phyloP scores from a whole-genome alignment of 2,797 vertebrate species.

The Triplophysa bombifrons region DNA sequence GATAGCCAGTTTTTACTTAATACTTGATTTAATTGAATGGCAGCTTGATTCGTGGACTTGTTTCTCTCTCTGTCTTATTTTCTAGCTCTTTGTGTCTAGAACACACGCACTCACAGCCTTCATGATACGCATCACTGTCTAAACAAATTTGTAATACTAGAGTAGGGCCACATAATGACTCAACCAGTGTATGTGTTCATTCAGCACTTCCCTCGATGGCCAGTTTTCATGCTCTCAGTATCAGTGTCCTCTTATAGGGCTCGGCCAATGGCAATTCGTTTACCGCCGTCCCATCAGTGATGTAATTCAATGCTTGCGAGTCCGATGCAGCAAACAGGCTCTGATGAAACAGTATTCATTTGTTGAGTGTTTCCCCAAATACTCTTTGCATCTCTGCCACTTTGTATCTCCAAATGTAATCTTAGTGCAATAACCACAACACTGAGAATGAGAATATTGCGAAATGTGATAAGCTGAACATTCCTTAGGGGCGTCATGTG shows the following conservation, averaged over 20 bases:
- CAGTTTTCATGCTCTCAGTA: constrained; percentile 40
- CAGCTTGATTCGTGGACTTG: background rate
- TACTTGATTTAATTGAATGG: background rate
- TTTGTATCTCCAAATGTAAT: constrained; percentile 21
- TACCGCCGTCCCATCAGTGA: constrained; percentile 42
- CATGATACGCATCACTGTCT: constrained; percentile 38
- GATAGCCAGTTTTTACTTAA: background rate
- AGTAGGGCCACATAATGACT: constrained; percentile 32
- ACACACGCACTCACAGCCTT: background rate
- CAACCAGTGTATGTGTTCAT: constrained; percentile 45
- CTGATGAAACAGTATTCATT: constrained; percentile 37
- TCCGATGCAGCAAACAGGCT: constrained; percentile 20
- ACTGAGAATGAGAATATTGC: constrained; percentile 21
- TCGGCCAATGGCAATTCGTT: constrained; percentile 48
- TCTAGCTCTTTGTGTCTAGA: background rate
- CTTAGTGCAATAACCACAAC: constrained; percentile 20
- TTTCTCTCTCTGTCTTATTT: too few species aligned
- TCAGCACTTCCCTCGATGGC: constrained; percentile 45
- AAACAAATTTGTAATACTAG: constrained; percentile 35
- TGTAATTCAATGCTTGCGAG: constrained; percentile 44
- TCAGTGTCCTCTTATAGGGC: constrained; percentile 20
- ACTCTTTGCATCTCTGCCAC: background rate
- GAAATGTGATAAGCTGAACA: constrained; percentile 21
- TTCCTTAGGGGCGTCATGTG: constrained; percentile 11
- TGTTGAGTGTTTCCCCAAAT: constrained; percentile 35